phyloP scores from a whole-genome alignment of 2,113 vertebrate genomes.

The Engraulis encrasicolus region DNA sequence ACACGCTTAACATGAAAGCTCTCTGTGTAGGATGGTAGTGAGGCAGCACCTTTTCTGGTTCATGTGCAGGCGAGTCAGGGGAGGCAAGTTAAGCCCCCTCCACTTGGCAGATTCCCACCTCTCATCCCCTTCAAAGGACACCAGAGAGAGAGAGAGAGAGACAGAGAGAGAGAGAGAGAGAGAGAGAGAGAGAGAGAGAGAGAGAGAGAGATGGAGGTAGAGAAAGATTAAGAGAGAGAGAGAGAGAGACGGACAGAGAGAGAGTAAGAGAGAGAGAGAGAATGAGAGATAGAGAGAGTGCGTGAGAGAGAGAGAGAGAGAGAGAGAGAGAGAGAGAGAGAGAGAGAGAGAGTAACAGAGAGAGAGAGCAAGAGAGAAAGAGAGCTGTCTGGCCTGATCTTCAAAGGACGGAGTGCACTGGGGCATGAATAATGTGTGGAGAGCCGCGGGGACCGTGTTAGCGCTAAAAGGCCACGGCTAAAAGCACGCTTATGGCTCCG shows the following conservation, averaged over 20 bases:
- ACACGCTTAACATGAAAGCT: no score
- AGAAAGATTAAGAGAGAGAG: no score
- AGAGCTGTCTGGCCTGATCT: not conserved
- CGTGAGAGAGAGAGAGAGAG: not conserved
- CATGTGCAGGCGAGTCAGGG: no score
- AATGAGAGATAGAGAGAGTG: no score
- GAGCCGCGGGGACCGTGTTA: not conserved
- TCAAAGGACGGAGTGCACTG: not conserved
- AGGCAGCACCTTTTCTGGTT: no score
- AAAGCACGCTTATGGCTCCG: not conserved
- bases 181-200: not conserved
- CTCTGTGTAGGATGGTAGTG: no score
- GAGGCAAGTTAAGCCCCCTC: slow-evolving; percentile 1
- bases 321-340: not conserved
- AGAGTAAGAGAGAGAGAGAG: no score
- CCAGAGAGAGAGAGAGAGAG: not conserved
- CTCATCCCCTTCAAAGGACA: not conserved
- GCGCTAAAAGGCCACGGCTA: not conserved
- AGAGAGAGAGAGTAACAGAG: not conserved
- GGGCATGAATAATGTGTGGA: not conserved
- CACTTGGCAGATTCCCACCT: not conserved
- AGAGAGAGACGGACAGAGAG: not conserved
- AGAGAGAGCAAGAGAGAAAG: not conserved
- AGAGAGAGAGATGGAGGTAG: no score
- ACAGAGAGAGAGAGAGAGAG: not conserved